A percentile compares a stretch with the other conserved stretches of the same genome.
These are phyloP conservation scores for Yasuhikotakia modesta DNA, from an alignment of 2,797 vertebrate genomes.

Conservation along the genomic window DNA sequence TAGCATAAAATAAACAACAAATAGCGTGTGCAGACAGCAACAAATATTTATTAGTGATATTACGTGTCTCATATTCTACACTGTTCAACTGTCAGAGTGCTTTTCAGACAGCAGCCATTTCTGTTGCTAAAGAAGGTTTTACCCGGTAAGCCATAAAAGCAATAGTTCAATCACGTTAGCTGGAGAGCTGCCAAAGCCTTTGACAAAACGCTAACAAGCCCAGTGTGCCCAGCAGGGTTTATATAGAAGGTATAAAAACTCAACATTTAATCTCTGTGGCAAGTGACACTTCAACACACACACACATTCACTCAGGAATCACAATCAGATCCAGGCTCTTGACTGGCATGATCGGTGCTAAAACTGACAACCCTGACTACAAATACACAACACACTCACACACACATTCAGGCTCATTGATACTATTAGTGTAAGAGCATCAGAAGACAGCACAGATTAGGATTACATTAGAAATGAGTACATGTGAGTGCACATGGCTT, in stretches of 20 bases:
- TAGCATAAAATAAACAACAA: background rate
- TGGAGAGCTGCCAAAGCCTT: conserved; percentile 40
- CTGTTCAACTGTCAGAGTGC: background rate
- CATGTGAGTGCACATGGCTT: conserved; percentile 51
- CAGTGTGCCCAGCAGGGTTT: conserved; percentile 16
- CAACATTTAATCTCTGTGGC: conserved; percentile 25
- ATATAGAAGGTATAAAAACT: conserved; percentile 31
- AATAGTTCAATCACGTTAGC: conserved; percentile 33
- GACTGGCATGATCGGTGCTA: conserved; percentile 28
- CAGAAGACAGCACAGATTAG: conserved; percentile 57
- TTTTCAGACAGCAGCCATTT: conserved; percentile 28
- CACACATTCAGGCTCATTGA: conserved; percentile 47
- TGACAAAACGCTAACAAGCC: conserved; percentile 37
- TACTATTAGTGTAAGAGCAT: conserved; percentile 57
- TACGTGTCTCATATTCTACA: background rate
- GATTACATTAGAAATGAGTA: conserved; percentile 61
- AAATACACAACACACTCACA: conserved; percentile 13
- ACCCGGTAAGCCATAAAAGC: conserved; percentile 27
- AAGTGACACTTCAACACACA: conserved; percentile 27
- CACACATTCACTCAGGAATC: background rate
- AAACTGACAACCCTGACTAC: conserved; percentile 25
- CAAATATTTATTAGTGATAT: background rate
- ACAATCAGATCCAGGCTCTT: conserved; percentile 2
- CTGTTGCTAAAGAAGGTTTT: conserved; percentile 24
- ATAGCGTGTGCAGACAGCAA: background rate